Conservation (phyloP, 2,888 invertebrate species). For the Zygothrica quintamaculata region DNA sequence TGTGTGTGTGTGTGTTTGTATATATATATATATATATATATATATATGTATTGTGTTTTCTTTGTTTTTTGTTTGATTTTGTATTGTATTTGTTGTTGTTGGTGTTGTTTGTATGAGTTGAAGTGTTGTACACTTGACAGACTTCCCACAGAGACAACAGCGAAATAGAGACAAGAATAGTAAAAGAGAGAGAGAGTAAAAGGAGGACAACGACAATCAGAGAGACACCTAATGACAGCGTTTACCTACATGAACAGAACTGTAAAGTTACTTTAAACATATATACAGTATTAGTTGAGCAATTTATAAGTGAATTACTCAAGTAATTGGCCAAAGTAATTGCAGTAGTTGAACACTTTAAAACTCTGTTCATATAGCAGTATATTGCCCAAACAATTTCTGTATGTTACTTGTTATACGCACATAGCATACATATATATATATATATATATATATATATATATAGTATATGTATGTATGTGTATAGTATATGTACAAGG, state of each 20-base stretch:
- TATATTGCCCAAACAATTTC: too few relatives aligned
- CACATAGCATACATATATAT: too few relatives aligned
- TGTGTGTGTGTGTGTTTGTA: constrained; percentile 9
- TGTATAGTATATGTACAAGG: constrained; percentile 47
- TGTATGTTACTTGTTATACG: too few relatives aligned
- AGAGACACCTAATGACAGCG: constrained; percentile 26
- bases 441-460: constrained; percentile 51
- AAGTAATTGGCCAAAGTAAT: constrained; percentile 2
- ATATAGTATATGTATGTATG: constrained; percentile 30
- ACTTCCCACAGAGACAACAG: constrained; percentile 32
- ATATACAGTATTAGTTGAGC: not conserved
- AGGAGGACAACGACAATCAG: not conserved
- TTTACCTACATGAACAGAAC: constrained; percentile 1
- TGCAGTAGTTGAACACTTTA: constrained; percentile 7
- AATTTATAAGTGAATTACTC: constrained; percentile 10
- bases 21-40: constrained; percentile 26
- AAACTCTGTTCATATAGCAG: not conserved
- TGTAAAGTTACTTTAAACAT: not conserved
- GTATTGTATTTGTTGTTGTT: too few relatives aligned
- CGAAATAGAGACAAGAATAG: constrained; percentile 1
- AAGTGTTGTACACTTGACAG: constrained; percentile 12
- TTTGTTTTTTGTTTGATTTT: too few relatives aligned
- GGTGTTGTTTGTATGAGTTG: too few relatives aligned
- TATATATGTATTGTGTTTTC: constrained; percentile 34
- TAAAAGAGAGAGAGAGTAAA: constrained; percentile 15